Percentiles rank a stretch among this genome's conserved stretches.
Conservation (phyloP, 2,113 vertebrate genomes). For the Crotalus horridus region DNA sequence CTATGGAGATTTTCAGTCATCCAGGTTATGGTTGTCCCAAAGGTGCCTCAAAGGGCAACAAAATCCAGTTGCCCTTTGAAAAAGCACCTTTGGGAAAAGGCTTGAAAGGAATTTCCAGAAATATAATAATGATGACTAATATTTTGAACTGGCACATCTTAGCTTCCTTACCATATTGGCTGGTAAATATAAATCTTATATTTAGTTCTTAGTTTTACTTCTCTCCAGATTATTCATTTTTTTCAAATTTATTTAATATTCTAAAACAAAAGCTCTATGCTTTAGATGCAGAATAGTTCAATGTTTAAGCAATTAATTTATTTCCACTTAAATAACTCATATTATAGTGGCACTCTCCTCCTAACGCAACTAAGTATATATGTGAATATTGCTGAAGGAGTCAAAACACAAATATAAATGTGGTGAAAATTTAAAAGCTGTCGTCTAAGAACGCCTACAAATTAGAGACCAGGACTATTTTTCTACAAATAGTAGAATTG, state of each 20-base stretch:
- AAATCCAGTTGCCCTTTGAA: neutral
- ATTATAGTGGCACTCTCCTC: constrained; percentile 28
- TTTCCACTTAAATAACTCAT: constrained; percentile 36
- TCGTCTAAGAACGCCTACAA: constrained; percentile 41
- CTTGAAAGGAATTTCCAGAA: neutral
- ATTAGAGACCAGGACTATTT: constrained; percentile 45
- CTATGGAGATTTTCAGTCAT: neutral
- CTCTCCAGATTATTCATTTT: constrained; percentile 20
- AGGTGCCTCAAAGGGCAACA: neutral
- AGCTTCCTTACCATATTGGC: neutral
- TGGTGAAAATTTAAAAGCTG: constrained; percentile 38
- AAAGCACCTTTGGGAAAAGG: neutral
- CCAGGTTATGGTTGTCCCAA: neutral
- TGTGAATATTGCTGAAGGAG: constrained; percentile 29
- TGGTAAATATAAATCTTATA: constrained; percentile 5
- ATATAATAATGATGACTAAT: neutral
- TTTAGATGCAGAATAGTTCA: constrained; percentile 33
- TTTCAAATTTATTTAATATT: neutral
- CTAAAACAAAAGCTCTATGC: neutral
- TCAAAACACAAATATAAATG: constrained; percentile 39
- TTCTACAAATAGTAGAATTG: neutral
- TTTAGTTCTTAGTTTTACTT: constrained; percentile 5
- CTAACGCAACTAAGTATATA: constrained; percentile 50
- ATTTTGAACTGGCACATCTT: neutral
- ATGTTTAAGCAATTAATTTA: constrained; percentile 45